Base-by-base conservation (phyloP, 2,888 invertebrate genomes). In the Leptinotarsa rubiginosa region DNA sequence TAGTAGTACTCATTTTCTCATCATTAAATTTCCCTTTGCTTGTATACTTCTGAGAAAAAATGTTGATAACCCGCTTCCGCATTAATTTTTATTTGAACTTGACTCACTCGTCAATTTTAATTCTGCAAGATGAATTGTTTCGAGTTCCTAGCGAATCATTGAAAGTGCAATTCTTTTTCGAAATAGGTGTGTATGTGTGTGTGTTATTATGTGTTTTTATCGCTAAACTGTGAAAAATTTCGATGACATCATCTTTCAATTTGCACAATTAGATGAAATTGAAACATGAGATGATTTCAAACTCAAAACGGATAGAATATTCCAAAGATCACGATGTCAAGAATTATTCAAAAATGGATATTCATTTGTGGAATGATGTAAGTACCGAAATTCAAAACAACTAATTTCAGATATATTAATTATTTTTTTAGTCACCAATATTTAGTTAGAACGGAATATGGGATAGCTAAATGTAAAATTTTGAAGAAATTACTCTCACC, bases 71-170 rank as follows among this genome's bases (percentile, higher is more conserved):
- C 31, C 10, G 50, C 67, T 70, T 74, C 74, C 74, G 70, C 50
- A 74, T 70, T 70, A 68, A 65, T 67, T 70, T 68, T 68, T 74
- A 62, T 67, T 73, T 70, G 47, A 74, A 70, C 52, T 74, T 74
- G 70, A 70, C 67, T 70, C 68, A 70, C 25, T 70, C 41, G 22
- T 41, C n/a, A 25, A 18, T 25, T n/a, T 47, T 59, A 41, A 41
- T 41, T 41, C 41, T 41, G 41, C 41, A 41, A 41, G 41, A 41
- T 41, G 41, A 41, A 41, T 41, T 41, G 10, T 41, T 41, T 41
- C 41, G 41, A 41, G 41, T 41, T 41, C 41, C 41, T 41, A 41
- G 10, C 41, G 41, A 50, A 52, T 25, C 31, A 31, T 13, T 31
- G 22, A n/a, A 4, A 52, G 52, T 50, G 16, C n/a, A 20, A 12